Conservation (phyloP, 1,140 invertebrate species). For the Zeugodacus cucurbitae region DNA sequence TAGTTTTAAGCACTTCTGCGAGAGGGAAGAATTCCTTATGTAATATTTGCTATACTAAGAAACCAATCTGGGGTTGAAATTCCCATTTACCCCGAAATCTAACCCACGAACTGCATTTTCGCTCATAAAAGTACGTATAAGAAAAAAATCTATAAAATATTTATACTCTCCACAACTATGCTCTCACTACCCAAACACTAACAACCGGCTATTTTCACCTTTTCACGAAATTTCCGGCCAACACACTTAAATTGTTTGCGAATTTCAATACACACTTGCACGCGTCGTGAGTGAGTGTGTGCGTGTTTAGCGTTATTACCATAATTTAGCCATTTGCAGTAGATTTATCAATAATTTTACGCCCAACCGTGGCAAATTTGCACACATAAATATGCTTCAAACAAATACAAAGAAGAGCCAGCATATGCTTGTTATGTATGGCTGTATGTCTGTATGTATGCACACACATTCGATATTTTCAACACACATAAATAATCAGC, state of each 20-base stretch:
- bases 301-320: background rate
- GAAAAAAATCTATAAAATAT: no score
- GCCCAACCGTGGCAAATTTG: background rate
- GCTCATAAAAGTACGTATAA: no score
- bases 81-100: no score
- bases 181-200: background rate
- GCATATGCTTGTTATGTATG: no score
- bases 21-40: no score
- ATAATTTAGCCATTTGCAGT: conserved; percentile 32
- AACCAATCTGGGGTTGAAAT: no score
- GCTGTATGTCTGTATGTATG: background rate
- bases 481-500: background rate
- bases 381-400: background rate
- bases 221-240: background rate
- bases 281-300: background rate
- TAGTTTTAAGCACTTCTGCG: no score
- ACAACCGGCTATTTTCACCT: background rate
- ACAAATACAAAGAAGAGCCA: no score
- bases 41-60: no score
- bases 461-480: background rate
- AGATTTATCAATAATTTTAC: conserved; percentile 36
- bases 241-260: background rate
- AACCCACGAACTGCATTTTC: no score
- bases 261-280: background rate
- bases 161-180: no score